Evolutionary conservation across 2,888 invertebrate species (phyloP), one percentile per base, ranked within the genome.

Genomic region (Macropis europaea): DNA sequence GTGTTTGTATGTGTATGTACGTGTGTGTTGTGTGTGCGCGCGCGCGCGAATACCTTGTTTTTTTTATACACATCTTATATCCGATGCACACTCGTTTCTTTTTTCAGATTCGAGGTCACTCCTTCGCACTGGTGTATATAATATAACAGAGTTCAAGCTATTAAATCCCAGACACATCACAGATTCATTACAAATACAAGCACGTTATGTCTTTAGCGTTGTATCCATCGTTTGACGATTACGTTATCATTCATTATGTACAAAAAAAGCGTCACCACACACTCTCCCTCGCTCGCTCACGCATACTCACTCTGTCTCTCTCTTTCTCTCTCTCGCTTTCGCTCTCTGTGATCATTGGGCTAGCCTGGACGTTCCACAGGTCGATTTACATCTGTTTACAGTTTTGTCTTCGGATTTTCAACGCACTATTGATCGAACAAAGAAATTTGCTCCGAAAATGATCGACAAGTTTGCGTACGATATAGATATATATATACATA

Each of bases 141-240:
- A n/a, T n/a, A n/a, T n/a, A n/a, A n/a, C n/a, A 76, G 61, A 62
- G 71, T 69, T 64, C 76, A 79, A 76, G 62, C 56, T 64, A 73
- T 69, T 22, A 67, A 81, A 73, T 81, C 53, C 68, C 70, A 77
- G 53, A 84, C 82, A 80, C 86, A 78, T 86, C 84, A 84, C 84
- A 84, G 86, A 87, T 79, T 84, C 86, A 87, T 87, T 86, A 88
- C 74, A 89, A 88, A 88, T 88, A 88, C 88, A 89, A 89, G 88
- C 88, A 87, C 83, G 77, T 87, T n/a, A 87, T 89, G 86, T 86
- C 82, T 52, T 84, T 83, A 86, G 85, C 86, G 83, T 83, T 84
- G 77, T 80, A 83, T 86, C n/a, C 77, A 84, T 85, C 82, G 79
- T 85, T 85, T 84, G 85, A 87, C 84, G 85, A 85, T 87, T 84